These are phyloP conservation scores for Megaceryle maxima DNA, from an alignment of 2,113 vertebrate genomes.

Conservation along the genomic window DNA sequence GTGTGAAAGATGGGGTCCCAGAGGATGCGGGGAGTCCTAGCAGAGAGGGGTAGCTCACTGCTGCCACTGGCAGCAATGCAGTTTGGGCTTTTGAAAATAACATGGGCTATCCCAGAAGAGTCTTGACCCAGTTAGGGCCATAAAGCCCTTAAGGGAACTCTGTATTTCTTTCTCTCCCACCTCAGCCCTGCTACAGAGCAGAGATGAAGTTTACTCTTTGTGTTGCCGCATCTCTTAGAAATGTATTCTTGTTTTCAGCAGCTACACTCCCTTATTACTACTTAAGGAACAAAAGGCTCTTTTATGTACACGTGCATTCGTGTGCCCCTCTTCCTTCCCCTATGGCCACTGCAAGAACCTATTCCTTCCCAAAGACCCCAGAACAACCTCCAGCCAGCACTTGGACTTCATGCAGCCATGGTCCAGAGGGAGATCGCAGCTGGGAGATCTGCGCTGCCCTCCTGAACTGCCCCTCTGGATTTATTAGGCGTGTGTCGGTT, in stretches of 20 bases:
- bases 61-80: neutral
- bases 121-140: neutral
- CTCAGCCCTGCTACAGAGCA: neutral
- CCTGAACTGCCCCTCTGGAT: neutral
- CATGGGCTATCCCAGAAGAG: rapidly evolving
- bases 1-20: neutral
- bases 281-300: neutral
- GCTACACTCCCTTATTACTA: neutral
- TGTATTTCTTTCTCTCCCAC: neutral
- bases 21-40: neutral
- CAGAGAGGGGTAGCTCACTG: neutral
- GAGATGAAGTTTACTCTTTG: neutral
- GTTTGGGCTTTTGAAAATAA: neutral
- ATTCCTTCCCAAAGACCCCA: neutral
- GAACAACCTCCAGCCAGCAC: neutral
- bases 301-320: neutral
- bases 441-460: neutral
- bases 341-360: neutral
- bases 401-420: neutral
- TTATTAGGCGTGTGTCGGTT: neutral
- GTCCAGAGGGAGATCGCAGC: neutral
- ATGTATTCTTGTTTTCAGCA: neutral
- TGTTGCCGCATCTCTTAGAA: neutral
- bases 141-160: neutral
- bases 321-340: neutral